Evolutionary conservation across 1,140 invertebrate species (phyloP).

Genomic region (Achatina immaculata): DNA sequence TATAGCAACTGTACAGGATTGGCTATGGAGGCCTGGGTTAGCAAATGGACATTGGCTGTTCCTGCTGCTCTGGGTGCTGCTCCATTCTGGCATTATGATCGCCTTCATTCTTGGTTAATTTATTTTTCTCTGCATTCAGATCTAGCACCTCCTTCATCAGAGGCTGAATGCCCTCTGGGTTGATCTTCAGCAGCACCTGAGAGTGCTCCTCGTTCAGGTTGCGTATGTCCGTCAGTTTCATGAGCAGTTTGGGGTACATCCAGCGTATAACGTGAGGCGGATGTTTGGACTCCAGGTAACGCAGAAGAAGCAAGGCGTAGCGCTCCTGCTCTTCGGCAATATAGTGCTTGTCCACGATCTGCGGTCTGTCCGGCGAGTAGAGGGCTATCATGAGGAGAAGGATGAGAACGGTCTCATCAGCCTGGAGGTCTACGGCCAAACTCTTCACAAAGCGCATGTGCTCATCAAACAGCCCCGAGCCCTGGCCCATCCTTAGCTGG

Average conservation of each 20-base stretch:
- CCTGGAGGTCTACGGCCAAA: constrained; percentile 70
- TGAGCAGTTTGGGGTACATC: constrained; percentile 74
- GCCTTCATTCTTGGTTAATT: constrained; percentile 34
- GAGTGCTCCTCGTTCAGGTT: constrained; percentile 75
- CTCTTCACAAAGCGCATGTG: constrained; percentile 73
- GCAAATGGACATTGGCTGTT: constrained; percentile 31
- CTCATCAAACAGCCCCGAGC: constrained; percentile 70
- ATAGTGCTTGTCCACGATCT: constrained; percentile 68
- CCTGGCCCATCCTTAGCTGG: constrained; percentile 62
- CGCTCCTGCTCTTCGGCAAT: constrained; percentile 72
- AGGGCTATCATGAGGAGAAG: constrained; percentile 73
- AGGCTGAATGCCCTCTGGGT: constrained; percentile 70
- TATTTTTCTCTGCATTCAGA: constrained; percentile 59
- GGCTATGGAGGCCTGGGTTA: constrained; percentile 14
- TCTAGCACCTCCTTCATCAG: constrained; percentile 72
- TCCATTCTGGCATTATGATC: constrained; percentile 32
- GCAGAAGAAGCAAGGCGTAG: constrained; percentile 72
- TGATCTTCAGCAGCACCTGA: constrained; percentile 72
- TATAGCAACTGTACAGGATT: constrained; percentile 2
- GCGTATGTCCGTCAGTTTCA: constrained; percentile 74
- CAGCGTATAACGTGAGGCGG: constrained; percentile 63
- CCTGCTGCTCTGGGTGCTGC: neutral
- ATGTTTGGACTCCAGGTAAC: constrained; percentile 73
- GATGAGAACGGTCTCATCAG: constrained; percentile 73
- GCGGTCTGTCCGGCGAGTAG: constrained; percentile 73